Conservation (phyloP, 2,797 vertebrate species). For the Gila robusta region DNA sequence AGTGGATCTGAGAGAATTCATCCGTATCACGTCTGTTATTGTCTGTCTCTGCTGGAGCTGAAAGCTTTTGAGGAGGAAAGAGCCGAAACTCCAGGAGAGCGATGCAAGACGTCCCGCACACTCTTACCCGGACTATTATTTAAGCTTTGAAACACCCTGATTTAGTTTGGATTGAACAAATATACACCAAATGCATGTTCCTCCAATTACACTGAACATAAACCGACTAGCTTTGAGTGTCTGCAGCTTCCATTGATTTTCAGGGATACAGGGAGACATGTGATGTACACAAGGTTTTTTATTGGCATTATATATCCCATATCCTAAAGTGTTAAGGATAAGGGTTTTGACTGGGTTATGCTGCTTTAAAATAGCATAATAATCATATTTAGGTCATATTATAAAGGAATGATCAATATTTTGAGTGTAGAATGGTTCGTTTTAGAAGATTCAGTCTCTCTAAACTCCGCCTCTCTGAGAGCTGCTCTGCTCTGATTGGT, state of each 20-base stretch:
- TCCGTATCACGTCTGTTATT: conserved; percentile 69
- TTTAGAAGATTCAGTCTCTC: neutral
- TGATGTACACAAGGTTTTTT: neutral
- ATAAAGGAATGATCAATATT: neutral
- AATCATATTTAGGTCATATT: neutral
- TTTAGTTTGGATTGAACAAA: neutral
- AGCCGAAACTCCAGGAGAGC: conserved; percentile 35
- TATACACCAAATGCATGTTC: neutral
- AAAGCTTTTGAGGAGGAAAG: conserved; percentile 71
- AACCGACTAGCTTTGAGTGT: neutral
- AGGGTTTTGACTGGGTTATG: neutral
- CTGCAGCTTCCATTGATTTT: neutral
- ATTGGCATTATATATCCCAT: neutral
- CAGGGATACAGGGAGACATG: neutral
- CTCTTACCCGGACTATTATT: conserved; percentile 24
- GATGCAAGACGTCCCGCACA: neutral
- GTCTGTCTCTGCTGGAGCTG: conserved; percentile 77
- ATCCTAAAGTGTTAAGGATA: neutral
- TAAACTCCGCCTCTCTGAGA: neutral
- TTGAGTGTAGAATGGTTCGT: conserved; percentile 1
- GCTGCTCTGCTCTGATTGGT: neutral
- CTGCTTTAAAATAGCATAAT: neutral
- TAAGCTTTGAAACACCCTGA: neutral
- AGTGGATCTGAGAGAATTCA: conserved; percentile 76
- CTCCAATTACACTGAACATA: neutral